phyloP scores from a whole-genome alignment of 1,140 invertebrate species.

The Brachionus paranguensis region DNA sequence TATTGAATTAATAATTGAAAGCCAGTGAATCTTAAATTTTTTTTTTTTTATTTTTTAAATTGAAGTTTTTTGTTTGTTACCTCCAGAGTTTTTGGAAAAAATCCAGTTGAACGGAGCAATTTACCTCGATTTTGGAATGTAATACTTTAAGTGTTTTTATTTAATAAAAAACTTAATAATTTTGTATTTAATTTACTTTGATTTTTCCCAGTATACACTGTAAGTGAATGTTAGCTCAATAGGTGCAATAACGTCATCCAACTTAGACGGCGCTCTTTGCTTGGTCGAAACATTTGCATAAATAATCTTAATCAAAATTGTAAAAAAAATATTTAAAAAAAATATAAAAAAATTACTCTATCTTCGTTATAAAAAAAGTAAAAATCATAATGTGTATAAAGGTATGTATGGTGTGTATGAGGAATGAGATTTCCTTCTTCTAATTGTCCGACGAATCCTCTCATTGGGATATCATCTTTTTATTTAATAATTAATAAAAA shows the following conservation, averaged over 20 bases:
- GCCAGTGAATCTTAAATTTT: conserved; percentile 58
- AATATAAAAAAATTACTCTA: conserved; percentile 47
- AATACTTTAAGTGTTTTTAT: conserved; percentile 46
- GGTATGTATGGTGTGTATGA: conserved; percentile 57
- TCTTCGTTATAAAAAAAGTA: conserved; percentile 58
- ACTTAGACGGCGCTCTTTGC: conserved; percentile 52
- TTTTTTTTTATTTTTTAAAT: conserved; percentile 38
- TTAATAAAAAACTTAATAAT: background rate
- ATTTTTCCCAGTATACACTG: conserved; percentile 56
- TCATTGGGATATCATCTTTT: conserved; percentile 57
- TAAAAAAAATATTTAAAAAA: background rate
- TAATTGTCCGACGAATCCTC: conserved; percentile 59
- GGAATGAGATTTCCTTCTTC: conserved; percentile 59
- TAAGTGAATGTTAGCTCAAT: conserved; percentile 53
- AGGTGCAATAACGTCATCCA: conserved; percentile 52
- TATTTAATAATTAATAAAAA: background rate
- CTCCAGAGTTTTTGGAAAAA: conserved; percentile 59
- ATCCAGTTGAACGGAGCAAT: conserved; percentile 53
- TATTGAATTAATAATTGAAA: conserved; percentile 60
- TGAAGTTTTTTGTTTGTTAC: conserved; percentile 43
- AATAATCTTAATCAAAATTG: conserved; percentile 52
- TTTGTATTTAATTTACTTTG: conserved; percentile 49
- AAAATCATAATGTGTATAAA: conserved; percentile 59
- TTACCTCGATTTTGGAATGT: conserved; percentile 54
- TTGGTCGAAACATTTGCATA: conserved; percentile 57